A percentile compares a stretch with the other conserved stretches of the same genome.
Evolutionary conservation across 2,888 invertebrate species (phyloP).

Genomic region (Polydrusus cervinus): DNA sequence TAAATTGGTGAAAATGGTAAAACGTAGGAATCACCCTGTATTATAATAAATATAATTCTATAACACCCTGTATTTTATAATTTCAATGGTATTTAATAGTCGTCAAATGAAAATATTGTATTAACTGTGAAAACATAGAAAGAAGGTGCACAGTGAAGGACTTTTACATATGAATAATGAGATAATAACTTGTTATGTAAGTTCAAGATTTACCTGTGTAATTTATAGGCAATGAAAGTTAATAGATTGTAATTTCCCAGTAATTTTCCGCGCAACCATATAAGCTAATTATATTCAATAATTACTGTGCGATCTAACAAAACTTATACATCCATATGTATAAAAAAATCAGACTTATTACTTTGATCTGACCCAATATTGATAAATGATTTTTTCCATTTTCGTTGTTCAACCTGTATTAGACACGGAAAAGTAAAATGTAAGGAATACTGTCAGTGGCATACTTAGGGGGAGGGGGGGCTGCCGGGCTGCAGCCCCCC

Average conservation of each 20-base stretch:
- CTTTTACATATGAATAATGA: conserved; percentile 26
- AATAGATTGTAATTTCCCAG: conserved; percentile 32
- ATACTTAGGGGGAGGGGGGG: too few relatives aligned
- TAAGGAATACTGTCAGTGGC: too few relatives aligned
- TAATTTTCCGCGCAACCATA: conserved; percentile 29
- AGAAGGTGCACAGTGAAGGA: conserved; percentile 25
- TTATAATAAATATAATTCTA: too few relatives aligned
- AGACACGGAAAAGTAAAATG: too few relatives aligned
- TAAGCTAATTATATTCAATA: conserved; percentile 22
- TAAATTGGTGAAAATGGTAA: too few relatives aligned
- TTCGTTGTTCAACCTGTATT: too few relatives aligned
- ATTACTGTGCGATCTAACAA: not conserved
- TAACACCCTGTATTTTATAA: too few relatives aligned
- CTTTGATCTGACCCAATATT: too few relatives aligned
- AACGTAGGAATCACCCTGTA: too few relatives aligned
- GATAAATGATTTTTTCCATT: too few relatives aligned
- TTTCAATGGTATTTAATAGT: not conserved
- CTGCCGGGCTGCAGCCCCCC: too few relatives aligned
- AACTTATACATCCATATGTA: not conserved
- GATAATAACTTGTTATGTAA: conserved; percentile 30
- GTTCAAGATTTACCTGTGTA: conserved; percentile 37
- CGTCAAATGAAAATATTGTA: not conserved
- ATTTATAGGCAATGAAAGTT: conserved; percentile 39
- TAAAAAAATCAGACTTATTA: too few relatives aligned
- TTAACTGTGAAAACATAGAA: conserved; percentile 18